phyloP scores from a whole-genome alignment of 2,888 invertebrate genomes.

The Frankliniella fusca region DNA sequence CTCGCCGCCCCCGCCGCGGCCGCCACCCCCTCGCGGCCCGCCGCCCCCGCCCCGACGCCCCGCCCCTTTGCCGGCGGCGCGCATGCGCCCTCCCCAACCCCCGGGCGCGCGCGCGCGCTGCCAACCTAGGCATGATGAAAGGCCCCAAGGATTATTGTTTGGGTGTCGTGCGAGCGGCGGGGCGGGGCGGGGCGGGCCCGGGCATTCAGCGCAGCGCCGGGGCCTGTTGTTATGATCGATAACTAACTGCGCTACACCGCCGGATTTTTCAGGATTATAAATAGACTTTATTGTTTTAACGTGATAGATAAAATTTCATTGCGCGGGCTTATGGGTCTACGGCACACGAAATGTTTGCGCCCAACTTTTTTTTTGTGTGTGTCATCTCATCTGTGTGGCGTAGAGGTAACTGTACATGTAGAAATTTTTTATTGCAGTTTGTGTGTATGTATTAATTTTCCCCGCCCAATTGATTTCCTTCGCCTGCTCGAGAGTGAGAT shows the following conservation, averaged over 20 bases:
- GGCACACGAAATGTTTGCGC: no score
- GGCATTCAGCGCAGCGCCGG: neutral
- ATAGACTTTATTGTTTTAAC: no score
- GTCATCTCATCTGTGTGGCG: no score
- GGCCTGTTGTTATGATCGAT: neutral
- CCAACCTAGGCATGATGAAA: neutral
- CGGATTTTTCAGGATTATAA: no score
- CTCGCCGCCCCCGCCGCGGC: neutral
- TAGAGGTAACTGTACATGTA: no score
- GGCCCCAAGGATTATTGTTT: neutral
- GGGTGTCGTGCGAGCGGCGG: neutral
- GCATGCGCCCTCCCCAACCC: neutral
- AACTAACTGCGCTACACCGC: neutral
- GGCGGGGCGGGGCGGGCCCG: neutral
- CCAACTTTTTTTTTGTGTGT: no score
- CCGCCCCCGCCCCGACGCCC: neutral
- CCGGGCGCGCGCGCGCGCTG: neutral
- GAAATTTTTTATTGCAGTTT: no score
- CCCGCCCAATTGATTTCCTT: no score
- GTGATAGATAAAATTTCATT: neutral
- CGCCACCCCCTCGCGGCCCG: neutral
- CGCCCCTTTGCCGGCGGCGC: neutral
- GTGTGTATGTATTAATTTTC: no score
- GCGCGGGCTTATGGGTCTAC: neutral
- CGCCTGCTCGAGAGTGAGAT: no score